Percentiles rank a stretch among this genome's conserved stretches.
Conservation (phyloP, 2,888 invertebrate species). For the Balanococcus diminutus region DNA sequence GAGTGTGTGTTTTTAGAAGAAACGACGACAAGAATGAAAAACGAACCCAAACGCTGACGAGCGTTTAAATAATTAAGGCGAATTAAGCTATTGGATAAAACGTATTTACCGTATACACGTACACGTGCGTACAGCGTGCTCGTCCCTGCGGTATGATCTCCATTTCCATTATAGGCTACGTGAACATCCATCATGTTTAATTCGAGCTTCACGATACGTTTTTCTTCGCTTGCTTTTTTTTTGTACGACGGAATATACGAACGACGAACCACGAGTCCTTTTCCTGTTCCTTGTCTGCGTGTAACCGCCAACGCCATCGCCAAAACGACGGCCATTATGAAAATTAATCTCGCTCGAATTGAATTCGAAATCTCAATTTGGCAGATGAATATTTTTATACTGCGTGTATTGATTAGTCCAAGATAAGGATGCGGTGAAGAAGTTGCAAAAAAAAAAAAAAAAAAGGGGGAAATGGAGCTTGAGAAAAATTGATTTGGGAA, state of each 20-base stretch:
- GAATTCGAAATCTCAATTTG: not conserved
- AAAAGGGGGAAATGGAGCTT: too few species aligned
- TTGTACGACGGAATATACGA: not conserved
- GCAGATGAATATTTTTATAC: not conserved
- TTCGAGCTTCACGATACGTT: not conserved
- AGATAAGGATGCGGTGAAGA: not conserved
- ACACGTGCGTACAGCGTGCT: not conserved
- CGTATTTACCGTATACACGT: not conserved
- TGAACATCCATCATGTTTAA: slow-evolving; percentile 13
- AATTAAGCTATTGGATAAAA: not conserved
- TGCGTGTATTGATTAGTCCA: not conserved
- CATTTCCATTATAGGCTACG: not conserved
- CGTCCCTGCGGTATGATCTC: not conserved
- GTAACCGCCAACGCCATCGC: not conserved
- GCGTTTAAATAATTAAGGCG: slow-evolving; percentile 5
- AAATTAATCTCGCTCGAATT: slow-evolving; percentile 9
- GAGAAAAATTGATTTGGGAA: too few species aligned
- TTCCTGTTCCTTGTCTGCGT: slow-evolving; percentile 11
- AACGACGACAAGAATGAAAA: not conserved
- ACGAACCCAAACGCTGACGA: not conserved
- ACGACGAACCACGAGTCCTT: slow-evolving; percentile 12
- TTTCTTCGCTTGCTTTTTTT: not conserved
- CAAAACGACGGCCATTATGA: not conserved
- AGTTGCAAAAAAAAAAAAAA: too few species aligned
- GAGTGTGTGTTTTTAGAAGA: not conserved